Base-by-base conservation (phyloP, 2,888 invertebrate species). In the Nemapogon koenigi region DNA sequence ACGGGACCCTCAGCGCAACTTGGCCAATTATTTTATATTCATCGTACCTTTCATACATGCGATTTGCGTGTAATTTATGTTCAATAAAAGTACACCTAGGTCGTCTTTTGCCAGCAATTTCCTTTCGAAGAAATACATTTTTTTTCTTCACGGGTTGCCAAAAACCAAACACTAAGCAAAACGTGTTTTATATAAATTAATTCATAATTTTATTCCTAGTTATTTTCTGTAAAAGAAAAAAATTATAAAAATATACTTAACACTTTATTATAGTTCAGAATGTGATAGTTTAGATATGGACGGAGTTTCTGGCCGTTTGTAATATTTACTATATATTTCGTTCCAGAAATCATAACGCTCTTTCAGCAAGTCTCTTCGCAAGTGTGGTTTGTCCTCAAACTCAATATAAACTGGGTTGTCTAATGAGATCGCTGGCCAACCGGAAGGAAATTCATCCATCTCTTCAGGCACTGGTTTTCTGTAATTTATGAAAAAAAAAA, bases 321-420 rank as follows among this genome's bases (percentile, higher is more conserved):
- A 62, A 39, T 59, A 47, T 27, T 41, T 48, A 4, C 51, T 44
- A 35, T 64, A 65, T n/a, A 65, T 51, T 2, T 44, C 39, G 15
- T 61, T 54, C 63, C 65, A 64, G 40, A 63, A 53, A 1, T 25
- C 33, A 2, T 45, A 44, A 2, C 59, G 48, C 14, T 52, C 41
- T 15, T 48, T 43, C 16, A 58, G 19, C 22, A 55, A 42, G 2
- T 44, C 39, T 2, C 48, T 49, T 2, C 42, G 40, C 13, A 63
- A 40, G 32, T 53, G 44, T 7, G 58, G 30, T 7, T 40, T 30
- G 3, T 41, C 31, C 7, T 52, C 52, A 3, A 66, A 38, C 1
- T 53, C 52, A 57, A 62, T 58, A 38, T 57, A 46, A 0, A 60
- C 60, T 2, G 52, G 46, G 13, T 51, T 31, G 8, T 50, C 35